Base-by-base conservation (phyloP, 2,888 invertebrate genomes). In the Athripsodes cinereus region DNA sequence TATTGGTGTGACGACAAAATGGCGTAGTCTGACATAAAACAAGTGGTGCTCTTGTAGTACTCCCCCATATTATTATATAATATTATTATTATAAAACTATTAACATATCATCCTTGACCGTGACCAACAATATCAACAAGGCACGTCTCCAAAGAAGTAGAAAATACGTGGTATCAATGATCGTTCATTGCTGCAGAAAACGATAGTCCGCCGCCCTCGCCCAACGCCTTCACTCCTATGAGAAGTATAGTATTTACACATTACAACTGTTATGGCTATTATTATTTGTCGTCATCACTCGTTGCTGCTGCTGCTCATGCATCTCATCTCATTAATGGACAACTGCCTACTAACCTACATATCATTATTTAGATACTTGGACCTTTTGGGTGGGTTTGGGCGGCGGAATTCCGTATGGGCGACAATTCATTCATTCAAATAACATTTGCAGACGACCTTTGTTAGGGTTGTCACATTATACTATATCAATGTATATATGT, bases 401-500 rank as follows among this genome's bases (percentile, higher is more conserved):
- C 40, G 40, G 40, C 16, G 40, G 40, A 40, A 40, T 40, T 40
- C 40, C 40, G 40, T 40, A 40, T 40, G 40, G 40, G 40, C 40
- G 40, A 13, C n/a, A n/a, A n/a, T n/a, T n/a, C n/a, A n/a, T n/a
- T 40, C 40, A 40, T 40, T 40, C 40, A 40, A 16, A 13, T 31
- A 11, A 11, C 3, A 13, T 13, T n/a, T 13, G 2, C 40, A 13
- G 2, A 13, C 40, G 40, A 40, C 40, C 40, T 40, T 13, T n/a
- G 13, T 3, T 16, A 40, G 40, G 40, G 40, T 16, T 40, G 16
- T 16, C 16, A 40, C 40, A 16, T 8, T 8, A 40, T 26, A 26
- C 10, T 26, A 26, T 26, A 6, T 6, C 26, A 26, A 10, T 26
- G n/a, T n/a, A n/a, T n/a, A n/a, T n/a, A n/a, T n/a, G n/a, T n/a